Evolutionary conservation across 2,888 invertebrate species (phyloP), one percentile per base, ranked within the genome.

Genomic region (Ichneumoninae sp.): DNA sequence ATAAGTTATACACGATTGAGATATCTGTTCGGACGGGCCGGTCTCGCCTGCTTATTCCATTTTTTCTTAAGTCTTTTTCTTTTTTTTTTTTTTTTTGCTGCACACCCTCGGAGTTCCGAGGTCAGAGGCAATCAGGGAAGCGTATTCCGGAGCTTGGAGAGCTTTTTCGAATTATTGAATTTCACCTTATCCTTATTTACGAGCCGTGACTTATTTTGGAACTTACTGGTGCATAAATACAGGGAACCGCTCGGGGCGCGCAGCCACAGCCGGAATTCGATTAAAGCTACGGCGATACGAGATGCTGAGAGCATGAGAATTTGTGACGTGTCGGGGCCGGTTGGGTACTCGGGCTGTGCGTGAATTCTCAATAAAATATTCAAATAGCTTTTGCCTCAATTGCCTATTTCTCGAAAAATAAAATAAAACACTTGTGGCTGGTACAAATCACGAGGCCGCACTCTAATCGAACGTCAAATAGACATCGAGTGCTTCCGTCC

Each of bases 1-100:
- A 91, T 91, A 81, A 90, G 87, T 85, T 82, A 33, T 76, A 88
- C 82, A 76, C 88, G 89, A 92, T 92, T 90, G 88, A 91, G 90
- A 90, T 90, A 90, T 91, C 89, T 65, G 73, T 69, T 84, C 81
- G 71, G 60, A 52, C 66, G 83, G 79, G 60, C 80, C 65, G 44
- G 16, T 44, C 63, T 2, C 73, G 26, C 69, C 88, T 87, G 87
- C 87, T 88, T 88, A 89, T 85, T 84, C 63, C 82, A 65, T 77
- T 40, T 82, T 52, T 52, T 74, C 75, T 76, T 16, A 30, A 30
- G 13, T 22, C 74, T 70, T 68, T 19, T 57, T 26, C 6, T 78
- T 40, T 65, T 33, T 71, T 13, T 71, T 40, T 54, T 10, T 57
- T 22, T 36, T 47, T 54, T 83, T 50, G 4, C 40, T 10, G 16